Conservation (phyloP, 2,797 vertebrate species). For the Echiichthys vipera region DNA sequence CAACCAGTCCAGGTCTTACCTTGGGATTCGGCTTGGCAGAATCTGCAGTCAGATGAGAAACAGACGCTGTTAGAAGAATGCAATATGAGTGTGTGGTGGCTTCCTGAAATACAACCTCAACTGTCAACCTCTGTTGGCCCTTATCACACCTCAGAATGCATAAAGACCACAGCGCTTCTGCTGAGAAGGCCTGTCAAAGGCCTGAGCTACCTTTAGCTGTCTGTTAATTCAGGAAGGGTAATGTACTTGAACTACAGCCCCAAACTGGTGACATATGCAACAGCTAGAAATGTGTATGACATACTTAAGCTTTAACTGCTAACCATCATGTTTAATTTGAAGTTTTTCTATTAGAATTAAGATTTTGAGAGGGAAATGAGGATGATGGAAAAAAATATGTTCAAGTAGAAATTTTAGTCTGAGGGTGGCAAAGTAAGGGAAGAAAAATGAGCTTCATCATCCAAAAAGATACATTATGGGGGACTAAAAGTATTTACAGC, state of each 20-base stretch:
- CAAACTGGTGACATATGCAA: slow-evolving; percentile 38
- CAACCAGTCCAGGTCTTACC: slow-evolving; percentile 83
- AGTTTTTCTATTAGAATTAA: not conserved
- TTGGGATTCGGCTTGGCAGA: slow-evolving; percentile 84
- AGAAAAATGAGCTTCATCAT: not conserved
- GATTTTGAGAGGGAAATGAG: not conserved
- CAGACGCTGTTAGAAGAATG: slow-evolving; percentile 68
- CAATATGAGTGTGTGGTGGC: slow-evolving; percentile 62
- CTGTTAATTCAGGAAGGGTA: slow-evolving; percentile 43
- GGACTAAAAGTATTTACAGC: slow-evolving; percentile 1
- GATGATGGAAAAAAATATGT: not conserved
- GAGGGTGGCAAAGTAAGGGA: not conserved
- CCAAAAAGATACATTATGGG: not conserved
- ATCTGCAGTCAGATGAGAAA: slow-evolving; percentile 89
- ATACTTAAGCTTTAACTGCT: not conserved
- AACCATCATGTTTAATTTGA: not conserved
- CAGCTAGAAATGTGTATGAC: not conserved
- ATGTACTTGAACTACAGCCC: slow-evolving; percentile 30
- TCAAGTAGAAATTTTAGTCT: not conserved
- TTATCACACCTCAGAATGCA: slow-evolving; percentile 67
- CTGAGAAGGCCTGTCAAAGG: slow-evolving; percentile 62
- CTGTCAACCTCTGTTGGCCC: slow-evolving; percentile 75
- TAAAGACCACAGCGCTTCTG: slow-evolving; percentile 61
- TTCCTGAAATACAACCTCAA: slow-evolving; percentile 73
- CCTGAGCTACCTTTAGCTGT: slow-evolving; percentile 47